Percentiles rank a stretch among this genome's conserved stretches.
phyloP scores from a whole-genome alignment of 23 tunicate genomes.

The Ascidia mentula region DNA sequence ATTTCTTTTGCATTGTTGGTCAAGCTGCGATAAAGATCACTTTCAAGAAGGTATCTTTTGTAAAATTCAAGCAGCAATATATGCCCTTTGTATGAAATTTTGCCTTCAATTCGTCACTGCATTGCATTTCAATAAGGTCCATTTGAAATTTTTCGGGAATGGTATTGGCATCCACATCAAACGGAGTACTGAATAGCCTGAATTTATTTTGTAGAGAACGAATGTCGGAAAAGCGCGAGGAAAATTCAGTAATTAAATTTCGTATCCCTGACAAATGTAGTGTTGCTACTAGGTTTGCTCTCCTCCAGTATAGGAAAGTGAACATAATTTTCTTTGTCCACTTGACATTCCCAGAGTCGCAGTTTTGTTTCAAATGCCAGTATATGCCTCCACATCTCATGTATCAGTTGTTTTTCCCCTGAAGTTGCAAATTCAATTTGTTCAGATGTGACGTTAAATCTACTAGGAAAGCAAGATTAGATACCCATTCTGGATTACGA shows the following conservation, averaged over 20 bases:
- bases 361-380: constrained; percentile 51
- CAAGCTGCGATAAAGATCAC: constrained; percentile 44
- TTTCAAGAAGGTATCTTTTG: constrained; percentile 18
- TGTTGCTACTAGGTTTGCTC: constrained; percentile 47
- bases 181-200: constrained; percentile 55
- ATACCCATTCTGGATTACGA: no score
- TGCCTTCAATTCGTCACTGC: constrained; percentile 46
- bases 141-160: constrained; percentile 50
- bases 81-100: constrained; percentile 46
- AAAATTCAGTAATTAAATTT: constrained; percentile 52
- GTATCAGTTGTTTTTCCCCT: constrained; percentile 58
- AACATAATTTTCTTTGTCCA: constrained; percentile 45
- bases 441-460: constrained; percentile 52
- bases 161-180: constrained; percentile 40
- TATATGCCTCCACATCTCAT: constrained; percentile 61
- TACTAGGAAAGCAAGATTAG: constrained; percentile 63
- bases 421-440: constrained; percentile 56
- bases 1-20: constrained; percentile 47
- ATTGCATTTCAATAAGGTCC: constrained; percentile 67
- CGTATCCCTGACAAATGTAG: constrained; percentile 42
- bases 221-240: constrained; percentile 51
- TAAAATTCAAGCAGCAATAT: constrained; percentile 46
- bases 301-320: constrained; percentile 51
- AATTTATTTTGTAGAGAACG: constrained; percentile 56
- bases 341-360: constrained; percentile 57